Conservation (phyloP, 2,113 vertebrate species). For the Varanus salvator region DNA sequence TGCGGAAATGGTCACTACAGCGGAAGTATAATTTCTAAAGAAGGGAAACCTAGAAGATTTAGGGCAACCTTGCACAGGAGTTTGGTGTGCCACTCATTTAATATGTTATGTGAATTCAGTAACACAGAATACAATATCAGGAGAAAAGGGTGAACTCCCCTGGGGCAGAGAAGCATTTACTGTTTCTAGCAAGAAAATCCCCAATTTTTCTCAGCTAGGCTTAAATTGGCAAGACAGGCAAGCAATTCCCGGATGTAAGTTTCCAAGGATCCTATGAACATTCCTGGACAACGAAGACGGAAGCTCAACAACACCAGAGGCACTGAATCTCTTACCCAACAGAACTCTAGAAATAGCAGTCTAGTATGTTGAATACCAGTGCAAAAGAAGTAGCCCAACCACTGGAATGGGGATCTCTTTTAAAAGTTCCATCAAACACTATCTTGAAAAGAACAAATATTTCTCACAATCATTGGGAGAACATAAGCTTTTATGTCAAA, state of each 20-base stretch:
- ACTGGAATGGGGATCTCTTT: neutral
- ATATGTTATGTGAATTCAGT: neutral
- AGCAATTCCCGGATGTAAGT: neutral
- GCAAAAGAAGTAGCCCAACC: neutral
- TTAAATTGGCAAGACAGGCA: neutral
- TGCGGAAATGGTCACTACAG: neutral
- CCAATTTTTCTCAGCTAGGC: neutral
- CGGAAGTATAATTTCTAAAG: neutral
- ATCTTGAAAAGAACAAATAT: neutral
- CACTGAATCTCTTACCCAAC: too few relatives aligned
- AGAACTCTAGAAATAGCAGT: too few relatives aligned
- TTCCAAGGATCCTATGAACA: neutral
- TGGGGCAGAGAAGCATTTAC: neutral
- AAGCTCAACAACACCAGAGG: too few relatives aligned
- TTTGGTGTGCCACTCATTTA: neutral
- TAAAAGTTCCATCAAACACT: neutral
- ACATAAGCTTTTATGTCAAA: neutral
- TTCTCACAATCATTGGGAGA: neutral
- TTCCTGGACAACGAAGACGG: too few relatives aligned
- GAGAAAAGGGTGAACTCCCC: neutral
- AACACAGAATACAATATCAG: neutral
- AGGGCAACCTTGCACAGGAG: neutral
- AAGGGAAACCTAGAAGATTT: neutral
- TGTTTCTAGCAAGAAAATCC: neutral
- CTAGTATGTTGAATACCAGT: neutral